Evolutionary conservation across 2,797 vertebrate species (phyloP), one percentile per base, ranked within the genome.

Genomic region (Lateolabrax maculatus): DNA sequence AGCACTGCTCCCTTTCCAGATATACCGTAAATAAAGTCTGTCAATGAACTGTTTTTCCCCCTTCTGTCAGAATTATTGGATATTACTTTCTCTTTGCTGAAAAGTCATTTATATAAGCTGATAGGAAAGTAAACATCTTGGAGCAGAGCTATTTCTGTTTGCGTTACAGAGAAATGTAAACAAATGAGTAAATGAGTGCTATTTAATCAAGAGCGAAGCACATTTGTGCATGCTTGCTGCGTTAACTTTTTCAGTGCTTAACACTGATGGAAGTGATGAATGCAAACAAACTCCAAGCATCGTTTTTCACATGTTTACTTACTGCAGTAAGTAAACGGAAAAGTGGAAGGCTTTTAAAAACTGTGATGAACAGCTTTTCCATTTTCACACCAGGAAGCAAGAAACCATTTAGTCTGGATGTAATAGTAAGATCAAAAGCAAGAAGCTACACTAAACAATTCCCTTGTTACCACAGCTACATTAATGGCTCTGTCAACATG

Each of bases 171-270:
- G 13, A n/a, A 48, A 60, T 60, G 46, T 27, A 55, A 61, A 76
- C 36, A 80, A 73, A 72, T 44, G 48, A 56, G 29, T 56, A 34
- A 69, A 53, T 76, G 12, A 44, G 51, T 21, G 19, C 8, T n/a
- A 60, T 77, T 77, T 48, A 63, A 77, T 71, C 46, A 71, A 63
- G 64, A 53, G 36, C 16, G 21, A 34, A 37, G 23, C 43, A 69
- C 25, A 58, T 84, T 77, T 71, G 61, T 43, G 44, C 53, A 41
- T 6, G 31, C 49, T 57, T 68, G 71, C 34, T 57, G 65, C 5
- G 6, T 56, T 67, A 48, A 41, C 62, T 53, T 5, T 73, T 58
- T 60, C 9, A 61, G 71, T 49, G 66, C 62, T 36, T 48, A 48
- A 12, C 34, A 10, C 57, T 48, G 44, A 77, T 4, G 11, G 27